Percentiles rank a stretch among this genome's conserved stretches.
Conservation (phyloP, 1,140 invertebrate genomes). For the Elymnias hypermnestra region DNA sequence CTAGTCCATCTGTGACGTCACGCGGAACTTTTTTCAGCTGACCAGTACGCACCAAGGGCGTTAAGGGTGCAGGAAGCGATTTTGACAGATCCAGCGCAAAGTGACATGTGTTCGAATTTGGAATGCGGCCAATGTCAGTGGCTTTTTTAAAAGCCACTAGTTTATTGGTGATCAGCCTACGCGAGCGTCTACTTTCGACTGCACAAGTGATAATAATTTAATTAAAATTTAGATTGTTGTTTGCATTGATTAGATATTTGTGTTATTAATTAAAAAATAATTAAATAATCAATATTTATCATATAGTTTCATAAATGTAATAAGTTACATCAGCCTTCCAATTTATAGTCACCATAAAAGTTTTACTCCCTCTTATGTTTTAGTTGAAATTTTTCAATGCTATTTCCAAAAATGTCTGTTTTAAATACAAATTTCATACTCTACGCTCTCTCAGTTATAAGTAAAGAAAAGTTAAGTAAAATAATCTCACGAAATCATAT, state of each 20-base stretch:
- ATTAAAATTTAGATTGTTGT: not conserved
- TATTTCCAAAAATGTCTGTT: too few relatives aligned
- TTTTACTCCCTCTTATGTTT: too few relatives aligned
- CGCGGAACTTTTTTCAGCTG: conserved; percentile 2
- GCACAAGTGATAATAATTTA: not conserved
- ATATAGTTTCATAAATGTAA: too few relatives aligned
- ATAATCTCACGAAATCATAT: too few relatives aligned
- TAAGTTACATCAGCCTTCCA: too few relatives aligned
- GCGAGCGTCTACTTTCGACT: conserved; percentile 2
- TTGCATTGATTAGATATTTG: conserved; percentile 2
- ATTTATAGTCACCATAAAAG: too few relatives aligned
- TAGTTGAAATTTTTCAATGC: too few relatives aligned
- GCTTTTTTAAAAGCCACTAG: too few relatives aligned
- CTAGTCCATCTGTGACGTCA: conserved; percentile 8
- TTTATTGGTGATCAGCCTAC: conserved; percentile 6
- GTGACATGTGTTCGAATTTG: conserved; percentile 9
- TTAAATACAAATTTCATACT: too few relatives aligned
- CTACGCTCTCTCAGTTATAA: too few relatives aligned
- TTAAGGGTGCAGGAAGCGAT: conserved; percentile 7
- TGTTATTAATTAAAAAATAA: not conserved
- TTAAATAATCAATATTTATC: too few relatives aligned
- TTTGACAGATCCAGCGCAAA: conserved; percentile 6
- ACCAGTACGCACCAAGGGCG: conserved; percentile 4
- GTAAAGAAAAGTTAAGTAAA: too few relatives aligned
- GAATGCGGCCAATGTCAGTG: conserved; percentile 14